Evolutionary conservation across 1,140 invertebrate genomes (phyloP).

Genomic region (Calosoma granatense): DNA sequence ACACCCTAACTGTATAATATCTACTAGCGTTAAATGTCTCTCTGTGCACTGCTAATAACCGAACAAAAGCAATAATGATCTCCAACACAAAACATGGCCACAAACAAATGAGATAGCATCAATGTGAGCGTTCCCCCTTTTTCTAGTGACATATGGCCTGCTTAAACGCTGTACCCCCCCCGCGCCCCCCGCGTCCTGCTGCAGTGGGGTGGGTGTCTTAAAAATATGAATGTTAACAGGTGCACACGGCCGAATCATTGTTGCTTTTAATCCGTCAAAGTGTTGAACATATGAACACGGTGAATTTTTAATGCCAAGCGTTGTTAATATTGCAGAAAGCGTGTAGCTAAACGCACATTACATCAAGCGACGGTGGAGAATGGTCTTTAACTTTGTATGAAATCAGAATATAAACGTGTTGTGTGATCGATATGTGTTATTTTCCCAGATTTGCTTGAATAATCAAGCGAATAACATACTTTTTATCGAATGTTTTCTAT

Average conservation of each 20-base stretch:
- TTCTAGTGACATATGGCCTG: not conserved
- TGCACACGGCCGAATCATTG: not conserved
- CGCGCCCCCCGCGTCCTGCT: not conserved
- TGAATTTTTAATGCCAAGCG: no score
- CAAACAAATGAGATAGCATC: not conserved
- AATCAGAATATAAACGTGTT: no score
- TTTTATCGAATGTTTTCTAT: no score
- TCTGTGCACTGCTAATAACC: not conserved
- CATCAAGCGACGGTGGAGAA: no score
- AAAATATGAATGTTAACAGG: not conserved
- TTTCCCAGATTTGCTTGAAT: no score
- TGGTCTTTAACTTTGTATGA: no score
- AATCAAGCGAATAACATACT: no score
- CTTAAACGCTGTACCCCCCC: not conserved
- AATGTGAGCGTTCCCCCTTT: not conserved
- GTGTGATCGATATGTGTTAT: no score
- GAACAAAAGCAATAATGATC: not conserved
- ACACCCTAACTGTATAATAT: not conserved
- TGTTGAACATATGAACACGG: not conserved
- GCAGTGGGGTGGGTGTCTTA: not conserved
- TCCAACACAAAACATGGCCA: not conserved
- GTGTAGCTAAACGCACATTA: no score
- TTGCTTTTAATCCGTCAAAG: not conserved
- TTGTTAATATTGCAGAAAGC: no score
- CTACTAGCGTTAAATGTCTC: not conserved